phyloP scores from a whole-genome alignment of 2,113 vertebrate genomes.

The Aythya baeri region DNA sequence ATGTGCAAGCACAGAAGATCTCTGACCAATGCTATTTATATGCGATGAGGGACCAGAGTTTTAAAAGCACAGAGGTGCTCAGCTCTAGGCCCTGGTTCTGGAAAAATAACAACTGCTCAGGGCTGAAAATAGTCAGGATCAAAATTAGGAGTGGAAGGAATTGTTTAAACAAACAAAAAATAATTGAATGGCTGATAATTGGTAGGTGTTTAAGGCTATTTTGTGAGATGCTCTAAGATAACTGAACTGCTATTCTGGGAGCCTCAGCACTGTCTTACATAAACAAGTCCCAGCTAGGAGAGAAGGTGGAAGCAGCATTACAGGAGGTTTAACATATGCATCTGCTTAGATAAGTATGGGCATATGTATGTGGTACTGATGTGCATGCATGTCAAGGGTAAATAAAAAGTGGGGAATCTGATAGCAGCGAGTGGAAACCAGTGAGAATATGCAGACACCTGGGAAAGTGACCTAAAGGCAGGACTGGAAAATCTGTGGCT shows the following conservation, averaged over 20 bases:
- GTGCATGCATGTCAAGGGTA: not conserved
- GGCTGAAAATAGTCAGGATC: slow-evolving; percentile 7
- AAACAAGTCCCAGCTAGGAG: not conserved
- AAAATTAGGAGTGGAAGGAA: slow-evolving; percentile 12
- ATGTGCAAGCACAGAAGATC: not conserved
- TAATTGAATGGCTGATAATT: not conserved
- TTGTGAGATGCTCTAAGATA: not conserved
- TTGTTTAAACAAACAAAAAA: not conserved
- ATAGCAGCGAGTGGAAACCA: not conserved
- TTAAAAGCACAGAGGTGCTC: slow-evolving; percentile 21
- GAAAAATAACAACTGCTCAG: not conserved
- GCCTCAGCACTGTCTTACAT: not conserved
- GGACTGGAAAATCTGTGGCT: not conserved
- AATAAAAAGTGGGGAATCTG: not conserved
- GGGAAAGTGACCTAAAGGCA: not conserved
- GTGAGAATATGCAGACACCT: not conserved
- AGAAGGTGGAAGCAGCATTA: not conserved
- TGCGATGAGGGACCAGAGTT: not conserved
- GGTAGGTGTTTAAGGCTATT: not conserved
- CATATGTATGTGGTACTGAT: not conserved
- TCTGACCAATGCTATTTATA: slow-evolving; percentile 28
- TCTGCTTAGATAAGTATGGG: not conserved
- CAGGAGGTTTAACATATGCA: not conserved
- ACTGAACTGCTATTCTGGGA: not conserved
- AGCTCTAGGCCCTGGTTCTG: not conserved